Base-by-base conservation (phyloP, 1,140 invertebrate species). In the Drosophila kikkawai region DNA sequence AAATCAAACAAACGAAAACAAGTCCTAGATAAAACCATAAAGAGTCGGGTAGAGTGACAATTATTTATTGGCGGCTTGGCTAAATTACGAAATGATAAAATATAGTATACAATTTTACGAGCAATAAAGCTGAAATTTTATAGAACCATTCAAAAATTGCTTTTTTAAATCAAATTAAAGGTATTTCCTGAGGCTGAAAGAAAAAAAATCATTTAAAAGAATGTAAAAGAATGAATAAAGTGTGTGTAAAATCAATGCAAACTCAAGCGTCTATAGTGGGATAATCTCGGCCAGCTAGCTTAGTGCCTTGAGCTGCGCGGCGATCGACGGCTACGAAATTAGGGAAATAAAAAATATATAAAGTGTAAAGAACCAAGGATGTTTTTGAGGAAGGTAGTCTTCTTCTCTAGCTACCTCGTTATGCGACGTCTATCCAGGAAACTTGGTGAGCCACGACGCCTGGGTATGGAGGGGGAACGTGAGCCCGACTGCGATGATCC, bases 351-450 rank as follows among this genome's bases (percentile, higher is more conserved):
- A 80, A 74, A 64, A 36, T 19, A 70, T 65, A 47, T 1, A 50
- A 47, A 17, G 56, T 56, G 7, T 26, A 64, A 29, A 42, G 58
- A 58, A 59, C 47, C 4, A 26, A 55, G 50, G 39, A 32, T 22
- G 42, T 32, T 26, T 26, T 41, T 39, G 42, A 50, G n/a, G 51
- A 67, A 7, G n/a, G 8, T 5, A 29, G 26, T 29, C 7, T 26
- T 22, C 12, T 2, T 2, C 11, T 13, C 17, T 37, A 56, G 36
- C 94, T 95, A 98, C 97, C 97, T 98, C 55, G 98, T 98, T 77
- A 98, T 98, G 71, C 97, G 94, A 56, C 98, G 94, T 85, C 97
- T 94, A 91, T 98, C 97, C 39, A 98, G 93, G 93, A 98, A 98
- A 92, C 97, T 98, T 2, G 98, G 98, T 47, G 97, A 98, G 34